Conservation (phyloP, 1,140 invertebrate genomes). For the Chymomyza costata region DNA sequence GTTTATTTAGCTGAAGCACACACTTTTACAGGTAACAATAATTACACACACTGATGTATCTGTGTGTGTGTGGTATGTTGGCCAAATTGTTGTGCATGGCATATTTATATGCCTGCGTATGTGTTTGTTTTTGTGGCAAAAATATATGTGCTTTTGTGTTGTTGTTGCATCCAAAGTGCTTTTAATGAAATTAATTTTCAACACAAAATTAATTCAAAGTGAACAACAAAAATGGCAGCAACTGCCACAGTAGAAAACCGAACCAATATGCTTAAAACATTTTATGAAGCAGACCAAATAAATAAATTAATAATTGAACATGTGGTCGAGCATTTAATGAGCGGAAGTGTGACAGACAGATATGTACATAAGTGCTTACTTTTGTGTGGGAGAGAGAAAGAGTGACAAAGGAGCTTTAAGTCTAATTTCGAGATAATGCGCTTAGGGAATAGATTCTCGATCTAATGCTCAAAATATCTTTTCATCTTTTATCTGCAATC, state of each 20-base stretch:
- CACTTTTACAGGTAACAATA: conserved; percentile 41
- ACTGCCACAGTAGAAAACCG: neutral
- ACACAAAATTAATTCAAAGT: conserved; percentile 31
- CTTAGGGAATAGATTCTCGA: no score
- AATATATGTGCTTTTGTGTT: conserved; percentile 28
- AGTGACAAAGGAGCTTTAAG: no score
- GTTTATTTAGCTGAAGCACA: conserved; percentile 51
- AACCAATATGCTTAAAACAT: neutral
- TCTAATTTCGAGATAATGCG: conserved; percentile 1
- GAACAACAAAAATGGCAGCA: neutral
- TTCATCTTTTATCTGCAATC: no score
- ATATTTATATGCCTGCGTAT: conserved; percentile 17
- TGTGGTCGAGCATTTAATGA: neutral
- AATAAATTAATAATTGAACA: conserved; percentile 7
- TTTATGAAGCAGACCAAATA: no score
- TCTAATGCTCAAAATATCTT: no score
- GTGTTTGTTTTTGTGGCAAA: conserved; percentile 27
- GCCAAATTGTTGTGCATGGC: conserved; percentile 11
- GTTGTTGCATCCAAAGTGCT: conserved; percentile 25
- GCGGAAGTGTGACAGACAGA: no score
- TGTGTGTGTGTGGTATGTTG: conserved; percentile 14
- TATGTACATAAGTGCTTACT: no score
- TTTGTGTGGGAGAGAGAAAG: no score
- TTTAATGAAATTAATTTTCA: conserved; percentile 60
- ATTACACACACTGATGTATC: conserved; percentile 42